Conservation (phyloP, 2,888 invertebrate species). For the Drosophila setosimentum region DNA sequence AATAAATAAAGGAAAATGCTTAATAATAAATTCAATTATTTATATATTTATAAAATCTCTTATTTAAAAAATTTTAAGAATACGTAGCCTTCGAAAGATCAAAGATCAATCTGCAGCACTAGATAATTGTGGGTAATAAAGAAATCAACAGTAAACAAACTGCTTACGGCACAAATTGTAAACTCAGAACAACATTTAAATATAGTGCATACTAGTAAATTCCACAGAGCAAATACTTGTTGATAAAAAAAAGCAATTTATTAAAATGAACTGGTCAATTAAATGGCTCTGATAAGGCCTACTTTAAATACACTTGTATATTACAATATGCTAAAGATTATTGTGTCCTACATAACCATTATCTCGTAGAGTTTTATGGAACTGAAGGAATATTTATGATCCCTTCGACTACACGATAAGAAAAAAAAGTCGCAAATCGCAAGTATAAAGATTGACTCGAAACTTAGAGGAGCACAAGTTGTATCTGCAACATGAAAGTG, state of each 20-base stretch:
- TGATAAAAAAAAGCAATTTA: slow-evolving; percentile 6
- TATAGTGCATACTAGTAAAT: background rate
- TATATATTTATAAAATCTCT: background rate
- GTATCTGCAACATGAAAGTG: slow-evolving; percentile 52
- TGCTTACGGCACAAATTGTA: background rate
- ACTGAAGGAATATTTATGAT: slow-evolving; percentile 30
- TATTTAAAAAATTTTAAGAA: background rate
- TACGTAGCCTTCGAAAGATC: background rate
- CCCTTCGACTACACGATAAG: slow-evolving; percentile 15
- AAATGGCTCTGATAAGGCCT: slow-evolving; percentile 15
- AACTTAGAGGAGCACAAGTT: slow-evolving; percentile 21
- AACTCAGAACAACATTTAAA: background rate
- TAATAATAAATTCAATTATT: background rate
- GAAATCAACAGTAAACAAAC: background rate
- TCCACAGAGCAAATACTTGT: background rate
- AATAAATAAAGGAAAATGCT: background rate
- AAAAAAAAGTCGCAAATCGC: background rate
- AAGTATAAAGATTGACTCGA: slow-evolving; percentile 13
- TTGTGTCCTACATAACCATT: slow-evolving; percentile 12
- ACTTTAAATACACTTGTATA: background rate
- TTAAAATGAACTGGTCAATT: background rate
- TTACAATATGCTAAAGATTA: background rate
- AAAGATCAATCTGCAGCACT: background rate
- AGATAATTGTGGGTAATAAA: background rate
- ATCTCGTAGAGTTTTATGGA: slow-evolving; percentile 30